Evolutionary conservation across 2,797 vertebrate genomes (phyloP).

Genomic region (Microcaecilia unicolor): DNA sequence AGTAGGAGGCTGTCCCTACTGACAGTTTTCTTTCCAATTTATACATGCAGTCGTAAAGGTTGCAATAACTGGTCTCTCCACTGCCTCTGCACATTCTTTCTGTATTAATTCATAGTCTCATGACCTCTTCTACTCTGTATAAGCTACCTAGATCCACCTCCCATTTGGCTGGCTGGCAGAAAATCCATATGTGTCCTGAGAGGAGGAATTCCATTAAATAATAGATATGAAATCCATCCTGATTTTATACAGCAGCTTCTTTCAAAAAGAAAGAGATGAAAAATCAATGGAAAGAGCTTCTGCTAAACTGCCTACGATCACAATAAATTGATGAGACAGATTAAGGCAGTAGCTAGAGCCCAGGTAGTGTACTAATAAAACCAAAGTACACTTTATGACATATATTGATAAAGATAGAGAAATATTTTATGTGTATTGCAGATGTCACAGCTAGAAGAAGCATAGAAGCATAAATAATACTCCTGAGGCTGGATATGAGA

Average conservation of each 20-base stretch:
- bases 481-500: too few relatives aligned
- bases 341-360: conserved; percentile 30
- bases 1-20: too few relatives aligned
- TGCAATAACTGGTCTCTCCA: neutral
- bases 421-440: conserved; percentile 55
- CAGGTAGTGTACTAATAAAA: conserved; percentile 47
- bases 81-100: too few relatives aligned
- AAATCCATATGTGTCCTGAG: conserved; percentile 76
- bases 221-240: conserved; percentile 82
- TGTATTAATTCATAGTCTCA: neutral
- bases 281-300: conserved; percentile 69
- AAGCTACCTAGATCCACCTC: neutral
- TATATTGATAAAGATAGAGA: conserved; percentile 44
- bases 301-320: conserved; percentile 74
- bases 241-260: conserved; percentile 75
- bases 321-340: conserved; percentile 69
- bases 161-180: conserved; percentile 70
- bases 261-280: conserved; percentile 39
- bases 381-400: neutral
- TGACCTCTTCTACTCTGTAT: conserved; percentile 1
- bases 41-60: too few relatives aligned
- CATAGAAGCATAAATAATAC: too few relatives aligned
- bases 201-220: conserved; percentile 83
- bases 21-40: too few relatives aligned
- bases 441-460: too few relatives aligned